Evolutionary conservation across 2,888 invertebrate species (phyloP), one percentile per base, ranked within the genome.

Genomic region (Dicycla oo): DNA sequence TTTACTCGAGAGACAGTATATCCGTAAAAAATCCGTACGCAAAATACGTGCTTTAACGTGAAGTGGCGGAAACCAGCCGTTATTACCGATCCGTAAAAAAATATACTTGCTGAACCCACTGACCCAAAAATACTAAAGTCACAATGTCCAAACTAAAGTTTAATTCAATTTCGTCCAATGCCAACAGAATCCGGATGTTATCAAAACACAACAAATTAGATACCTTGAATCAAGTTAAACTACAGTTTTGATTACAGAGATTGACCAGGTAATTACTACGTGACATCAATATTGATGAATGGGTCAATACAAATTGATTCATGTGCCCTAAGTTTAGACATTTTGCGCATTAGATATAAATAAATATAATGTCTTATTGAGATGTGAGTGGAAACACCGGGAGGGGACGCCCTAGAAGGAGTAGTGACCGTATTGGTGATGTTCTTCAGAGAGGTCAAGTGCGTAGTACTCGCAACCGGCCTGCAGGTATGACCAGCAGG

Each of bases 181-280:
- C 23, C 51, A 38, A 68, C 45, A 60, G 20, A 43, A 49, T 40
- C 45, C 53, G 53, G 40, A 68, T 38, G 11, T 60, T 68, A 47
- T 60, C 56, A n/a, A 51, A 68, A 34, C 45, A 53, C 47, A 68
- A 68, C 53, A 47, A 76, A 67, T 74, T 60, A 76, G 6, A 45
- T 58, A 76, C 58, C 76, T 73, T 30, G 45, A n/a, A 67, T 40
- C 13, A 53, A 76, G n/a, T n/a, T n/a, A n/a, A n/a, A n/a, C n/a
- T n/a, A 34, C 11, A 13, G 23, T 43, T 20, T 57, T 45, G n/a
- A 67, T 67, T 40, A 53, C 34, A 58, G 18, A 49, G 20, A 34
- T 43, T 8, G 3, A 56, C 20, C 11, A 15, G 56, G 10, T 56
- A 49, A 49, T 3, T 30, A 18, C 38, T 3, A 75, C 30, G 56